Base-by-base conservation (phyloP, 2,888 invertebrate species). In the Pachliopta kotzebuea region DNA sequence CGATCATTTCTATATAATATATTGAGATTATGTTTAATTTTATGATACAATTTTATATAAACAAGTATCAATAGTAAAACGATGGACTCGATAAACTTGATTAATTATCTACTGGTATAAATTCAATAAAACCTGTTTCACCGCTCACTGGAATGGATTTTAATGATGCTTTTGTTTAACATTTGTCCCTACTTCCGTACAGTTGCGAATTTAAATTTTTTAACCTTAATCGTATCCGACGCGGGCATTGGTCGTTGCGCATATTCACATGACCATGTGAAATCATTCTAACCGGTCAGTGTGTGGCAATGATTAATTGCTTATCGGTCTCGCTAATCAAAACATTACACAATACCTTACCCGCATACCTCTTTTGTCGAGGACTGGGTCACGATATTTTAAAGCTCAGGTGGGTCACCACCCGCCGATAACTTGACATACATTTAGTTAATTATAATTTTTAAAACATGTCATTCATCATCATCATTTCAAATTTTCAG, bases 221-320 rank as follows among this genome's bases (percentile, higher is more conserved):
- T 80, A 78, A 79, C 79, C 80, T 81, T 86, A 86, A 88, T 86
- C 83, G 83, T 85, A 86, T 86, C 81, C 81, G 82, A 86, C 81
- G 75, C 75, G 70, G 72, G 79, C 85, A 88, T 88, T 88, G 88
- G 89, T 90, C 88, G 88, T 81, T 50, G 14, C 52, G 45, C 53
- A 24, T 55, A n/a, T 54, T 54, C 53, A 42, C 53, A 24, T 26
- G 37, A 24, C 11, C 83, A 72, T 42, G 14, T 70, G 76, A 81
- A 79, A 84, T 84, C 83, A 81, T 84, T 83, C 77, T 79, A 84
- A 75, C 76, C 76, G 75, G 80, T 77, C 79, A 75, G 68, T 74
- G 74, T 75, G 74, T 69, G 62, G 63, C 58, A 62, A 80, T 88
- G 86, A 89, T 88, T 88, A 87, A 89, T 88, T 83, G 78, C 77